These are phyloP conservation scores for Lissonota sp. DNA, from an alignment of 2,888 invertebrate genomes.

Conservation along the genomic window DNA sequence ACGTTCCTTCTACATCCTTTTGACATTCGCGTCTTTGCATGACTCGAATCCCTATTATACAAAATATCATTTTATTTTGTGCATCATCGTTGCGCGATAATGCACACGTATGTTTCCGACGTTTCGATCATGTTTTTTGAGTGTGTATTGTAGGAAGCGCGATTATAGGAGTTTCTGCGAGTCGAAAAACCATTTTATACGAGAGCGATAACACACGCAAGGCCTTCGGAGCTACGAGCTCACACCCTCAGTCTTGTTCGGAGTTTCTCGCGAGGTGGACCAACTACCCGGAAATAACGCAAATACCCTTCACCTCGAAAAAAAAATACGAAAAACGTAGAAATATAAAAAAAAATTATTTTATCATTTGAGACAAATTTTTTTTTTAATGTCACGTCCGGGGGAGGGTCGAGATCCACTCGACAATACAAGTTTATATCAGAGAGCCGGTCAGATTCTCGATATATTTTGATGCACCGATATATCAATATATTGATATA, in stretches of 20 bases:
- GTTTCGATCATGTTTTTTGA: too few relatives aligned
- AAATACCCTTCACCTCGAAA: slow-evolving; percentile 10
- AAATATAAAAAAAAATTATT: slow-evolving; percentile 42
- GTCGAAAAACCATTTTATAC: slow-evolving; percentile 56
- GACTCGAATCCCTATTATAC: too few relatives aligned
- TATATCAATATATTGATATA: neutral
- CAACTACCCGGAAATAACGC: slow-evolving; percentile 41
- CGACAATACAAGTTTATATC: slow-evolving; percentile 82
- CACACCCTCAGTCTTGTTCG: slow-evolving; percentile 69
- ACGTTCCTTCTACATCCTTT: too few relatives aligned
- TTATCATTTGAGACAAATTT: too few relatives aligned
- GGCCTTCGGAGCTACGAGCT: slow-evolving; percentile 34
- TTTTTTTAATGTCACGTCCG: slow-evolving; percentile 50
- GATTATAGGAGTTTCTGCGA: slow-evolving; percentile 64
- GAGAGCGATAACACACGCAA: slow-evolving; percentile 57
- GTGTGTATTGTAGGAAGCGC: slow-evolving; percentile 9
- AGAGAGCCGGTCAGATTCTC: slow-evolving; percentile 77
- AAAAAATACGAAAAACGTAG: neutral
- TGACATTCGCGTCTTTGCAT: too few relatives aligned
- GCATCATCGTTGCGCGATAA: too few relatives aligned
- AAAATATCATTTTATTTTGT: too few relatives aligned
- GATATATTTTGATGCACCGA: neutral
- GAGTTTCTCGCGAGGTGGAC: slow-evolving; percentile 67
- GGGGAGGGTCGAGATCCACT: slow-evolving; percentile 80
- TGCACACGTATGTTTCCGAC: too few relatives aligned